phyloP scores from a whole-genome alignment of 2,113 vertebrate genomes.

The Centropus unirufus region DNA sequence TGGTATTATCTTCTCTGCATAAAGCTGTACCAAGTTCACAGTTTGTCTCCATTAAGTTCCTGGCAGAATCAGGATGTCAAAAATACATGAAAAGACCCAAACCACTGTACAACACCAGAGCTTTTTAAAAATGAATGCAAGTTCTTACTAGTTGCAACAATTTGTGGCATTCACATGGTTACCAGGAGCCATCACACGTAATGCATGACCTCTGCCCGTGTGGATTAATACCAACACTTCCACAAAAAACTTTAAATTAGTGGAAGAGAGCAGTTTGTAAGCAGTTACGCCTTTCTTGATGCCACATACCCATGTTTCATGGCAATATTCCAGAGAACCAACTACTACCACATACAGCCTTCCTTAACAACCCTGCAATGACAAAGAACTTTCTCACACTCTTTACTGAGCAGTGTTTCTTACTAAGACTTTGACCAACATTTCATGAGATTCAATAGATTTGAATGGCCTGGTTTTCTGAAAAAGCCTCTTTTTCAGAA shows the following conservation, averaged over 20 bases:
- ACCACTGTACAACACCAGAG: not conserved
- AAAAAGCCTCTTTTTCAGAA: not conserved
- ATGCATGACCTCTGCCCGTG: not conserved
- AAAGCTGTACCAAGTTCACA: not conserved
- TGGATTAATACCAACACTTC: not conserved
- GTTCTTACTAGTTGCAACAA: not conserved
- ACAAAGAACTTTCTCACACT: not conserved
- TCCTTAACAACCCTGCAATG: accelerated
- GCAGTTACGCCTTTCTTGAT: not conserved
- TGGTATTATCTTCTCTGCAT: not conserved
- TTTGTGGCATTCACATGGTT: not conserved
- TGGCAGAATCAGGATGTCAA: not conserved
- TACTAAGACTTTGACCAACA: not conserved
- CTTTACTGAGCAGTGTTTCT: not conserved
- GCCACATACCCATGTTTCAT: not conserved
- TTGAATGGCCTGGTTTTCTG: not conserved
- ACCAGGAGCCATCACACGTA: not conserved
- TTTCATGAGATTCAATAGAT: not conserved
- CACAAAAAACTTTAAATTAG: not conserved
- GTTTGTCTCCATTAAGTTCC: not conserved
- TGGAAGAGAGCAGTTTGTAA: not conserved
- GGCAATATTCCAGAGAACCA: not conserved
- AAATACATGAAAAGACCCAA: not conserved
- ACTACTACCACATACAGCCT: not conserved
- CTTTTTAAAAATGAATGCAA: not conserved